Percentiles rank a stretch among this genome's conserved stretches.
Evolutionary conservation across 1,140 invertebrate species (phyloP).

Genomic region (Drosophila pallidifrons): DNA sequence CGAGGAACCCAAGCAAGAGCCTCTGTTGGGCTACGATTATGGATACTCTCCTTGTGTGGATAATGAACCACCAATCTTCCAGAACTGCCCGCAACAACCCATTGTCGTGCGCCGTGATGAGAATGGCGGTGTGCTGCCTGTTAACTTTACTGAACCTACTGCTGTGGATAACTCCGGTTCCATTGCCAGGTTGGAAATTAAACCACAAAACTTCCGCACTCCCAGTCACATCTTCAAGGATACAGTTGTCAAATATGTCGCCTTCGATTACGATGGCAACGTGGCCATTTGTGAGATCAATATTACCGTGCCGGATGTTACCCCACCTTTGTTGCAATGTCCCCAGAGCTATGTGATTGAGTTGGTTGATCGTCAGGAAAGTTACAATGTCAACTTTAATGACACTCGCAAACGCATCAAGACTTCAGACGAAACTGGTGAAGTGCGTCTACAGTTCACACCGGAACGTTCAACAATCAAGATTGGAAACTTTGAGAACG

Average conservation of each 20-base stretch:
- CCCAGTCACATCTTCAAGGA: constrained; percentile 96
- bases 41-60: constrained; percentile 98
- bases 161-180: constrained; percentile 97
- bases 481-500: constrained; percentile 97
- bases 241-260: constrained; percentile 96
- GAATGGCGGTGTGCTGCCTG: constrained; percentile 93
- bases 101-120: constrained; percentile 95
- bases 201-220: constrained; percentile 95
- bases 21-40: constrained; percentile 96
- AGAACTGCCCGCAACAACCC: constrained; percentile 97
- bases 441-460: constrained; percentile 92
- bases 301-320: constrained; percentile 97
- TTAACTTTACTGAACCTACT: constrained; percentile 96
- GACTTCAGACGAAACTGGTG: constrained; percentile 94
- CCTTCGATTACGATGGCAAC: constrained; percentile 98
- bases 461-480: constrained; percentile 95
- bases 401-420: constrained; percentile 94
- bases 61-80: constrained; percentile 97
- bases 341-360: constrained; percentile 98
- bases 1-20: constrained; percentile 92
- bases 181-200: constrained; percentile 95
- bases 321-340: constrained; percentile 96
- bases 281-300: constrained; percentile 98
- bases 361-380: constrained; percentile 94
- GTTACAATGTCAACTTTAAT: constrained; percentile 96